A percentile compares a stretch with the other conserved stretches of the same genome.
Evolutionary conservation across 2,888 invertebrate genomes (phyloP).

Genomic region (Cylindroiulus punctatus): DNA sequence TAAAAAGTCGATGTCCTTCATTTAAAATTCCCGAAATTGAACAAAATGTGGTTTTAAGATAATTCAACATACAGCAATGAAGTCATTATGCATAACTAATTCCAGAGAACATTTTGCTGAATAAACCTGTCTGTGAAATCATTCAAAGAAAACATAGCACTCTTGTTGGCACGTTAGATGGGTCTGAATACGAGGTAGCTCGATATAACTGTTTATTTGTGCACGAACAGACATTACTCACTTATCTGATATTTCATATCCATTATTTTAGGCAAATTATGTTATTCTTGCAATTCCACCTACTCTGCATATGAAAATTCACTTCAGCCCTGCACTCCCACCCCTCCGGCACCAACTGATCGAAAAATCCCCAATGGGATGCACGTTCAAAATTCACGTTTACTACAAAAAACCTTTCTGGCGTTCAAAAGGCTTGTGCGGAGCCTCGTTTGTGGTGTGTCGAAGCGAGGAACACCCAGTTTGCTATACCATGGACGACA

Average conservation of each 20-base stretch:
- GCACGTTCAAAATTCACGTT: conserved; percentile 66
- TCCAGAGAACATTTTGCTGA: conserved; percentile 57
- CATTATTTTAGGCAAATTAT: conserved; percentile 59
- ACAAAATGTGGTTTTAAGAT: too few relatives aligned
- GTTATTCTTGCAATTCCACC: conserved; percentile 65
- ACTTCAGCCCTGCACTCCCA: conserved; percentile 65
- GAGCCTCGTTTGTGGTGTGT: conserved; percentile 55
- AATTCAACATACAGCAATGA: too few relatives aligned
- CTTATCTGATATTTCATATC: too few relatives aligned
- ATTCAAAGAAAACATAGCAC: conserved; percentile 54
- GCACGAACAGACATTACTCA: too few relatives aligned
- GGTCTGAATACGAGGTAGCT: conserved; percentile 53
- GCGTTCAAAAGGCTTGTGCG: conserved; percentile 61
- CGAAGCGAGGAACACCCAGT: conserved; percentile 61
- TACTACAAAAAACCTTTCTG: conserved; percentile 67
- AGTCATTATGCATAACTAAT: background rate
- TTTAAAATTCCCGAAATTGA: background rate
- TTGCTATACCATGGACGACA: conserved; percentile 62
- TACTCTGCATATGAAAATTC: conserved; percentile 64
- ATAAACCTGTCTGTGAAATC: conserved; percentile 58
- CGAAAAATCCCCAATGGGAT: conserved; percentile 66
- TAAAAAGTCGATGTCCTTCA: too few relatives aligned
- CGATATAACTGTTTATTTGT: too few relatives aligned
- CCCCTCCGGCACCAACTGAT: conserved; percentile 63
- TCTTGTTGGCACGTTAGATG: conserved; percentile 59